A percentile compares a stretch with the other conserved stretches of the same genome.
Evolutionary conservation across 2,113 vertebrate genomes (phyloP).

Genomic region (Piprites chloris): DNA sequence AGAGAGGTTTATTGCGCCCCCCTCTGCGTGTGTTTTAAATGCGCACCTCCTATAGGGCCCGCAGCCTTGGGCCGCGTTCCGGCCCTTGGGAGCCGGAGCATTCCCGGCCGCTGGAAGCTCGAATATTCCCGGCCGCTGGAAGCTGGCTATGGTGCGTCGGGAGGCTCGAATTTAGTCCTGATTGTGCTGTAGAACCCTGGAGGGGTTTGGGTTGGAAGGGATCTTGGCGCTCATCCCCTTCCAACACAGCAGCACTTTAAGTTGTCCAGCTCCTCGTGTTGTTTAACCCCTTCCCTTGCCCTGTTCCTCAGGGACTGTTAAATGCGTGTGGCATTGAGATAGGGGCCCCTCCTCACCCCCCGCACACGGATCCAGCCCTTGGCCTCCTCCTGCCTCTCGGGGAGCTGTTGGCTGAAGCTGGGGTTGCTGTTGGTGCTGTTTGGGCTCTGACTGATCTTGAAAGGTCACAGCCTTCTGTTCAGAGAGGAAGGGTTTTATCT

Average conservation of each 20-base stretch:
- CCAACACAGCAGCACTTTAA: rapidly evolving
- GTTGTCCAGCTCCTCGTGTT: rapidly evolving
- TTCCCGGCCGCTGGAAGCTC: background rate
- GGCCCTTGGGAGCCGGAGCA: rapidly evolving
- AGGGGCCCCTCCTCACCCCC: background rate
- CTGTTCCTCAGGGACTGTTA: background rate
- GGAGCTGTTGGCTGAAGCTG: background rate
- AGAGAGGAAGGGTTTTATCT: background rate
- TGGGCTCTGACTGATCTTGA: background rate
- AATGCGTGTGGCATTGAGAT: background rate
- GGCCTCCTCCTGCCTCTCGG: background rate
- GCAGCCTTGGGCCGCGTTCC: background rate
- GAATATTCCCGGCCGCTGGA: background rate
- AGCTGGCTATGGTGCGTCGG: background rate
- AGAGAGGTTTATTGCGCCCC: background rate
- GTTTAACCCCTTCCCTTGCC: background rate
- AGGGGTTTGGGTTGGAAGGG: background rate
- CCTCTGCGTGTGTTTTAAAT: rapidly evolving
- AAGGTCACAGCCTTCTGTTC: background rate
- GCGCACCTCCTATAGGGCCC: background rate
- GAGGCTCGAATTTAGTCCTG: background rate
- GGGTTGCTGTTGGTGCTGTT: background rate
- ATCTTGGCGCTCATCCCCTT: background rate
- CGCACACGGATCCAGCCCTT: rapidly evolving
- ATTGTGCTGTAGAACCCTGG: rapidly evolving